phyloP scores from a whole-genome alignment of 1,140 invertebrate species.

The Conus betulinus region DNA sequence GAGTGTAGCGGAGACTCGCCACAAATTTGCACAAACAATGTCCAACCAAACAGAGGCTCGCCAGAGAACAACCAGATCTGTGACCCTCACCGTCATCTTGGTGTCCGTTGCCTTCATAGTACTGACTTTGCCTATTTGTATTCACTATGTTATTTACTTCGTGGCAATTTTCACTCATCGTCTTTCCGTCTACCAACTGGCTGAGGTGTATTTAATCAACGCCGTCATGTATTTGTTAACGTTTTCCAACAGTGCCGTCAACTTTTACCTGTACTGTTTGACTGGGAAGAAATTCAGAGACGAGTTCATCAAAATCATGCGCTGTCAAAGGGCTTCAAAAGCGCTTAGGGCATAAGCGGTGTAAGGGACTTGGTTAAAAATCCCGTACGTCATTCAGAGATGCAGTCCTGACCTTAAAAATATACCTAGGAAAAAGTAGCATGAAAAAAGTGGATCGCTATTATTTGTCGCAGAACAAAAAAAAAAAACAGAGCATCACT shows the following conservation, averaged over 20 bases:
- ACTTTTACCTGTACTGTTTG: not conserved
- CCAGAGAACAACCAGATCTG: not conserved
- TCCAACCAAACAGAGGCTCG: not conserved
- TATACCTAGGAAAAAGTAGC: no score
- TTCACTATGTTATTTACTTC: not conserved
- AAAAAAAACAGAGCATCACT: no score
- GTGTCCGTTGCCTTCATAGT: not conserved
- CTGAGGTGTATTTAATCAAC: not conserved
- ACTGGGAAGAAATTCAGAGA: not conserved
- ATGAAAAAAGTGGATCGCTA: no score
- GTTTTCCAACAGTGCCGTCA: not conserved
- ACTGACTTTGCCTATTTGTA: not conserved
- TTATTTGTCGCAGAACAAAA: no score
- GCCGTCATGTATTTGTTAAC: not conserved
- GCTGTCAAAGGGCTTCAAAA: not conserved
- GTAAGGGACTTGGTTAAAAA: no score
- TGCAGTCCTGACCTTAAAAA: no score
- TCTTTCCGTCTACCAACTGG: not conserved
- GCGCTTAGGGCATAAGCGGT: no score
- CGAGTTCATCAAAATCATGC: not conserved
- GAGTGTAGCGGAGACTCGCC: not conserved
- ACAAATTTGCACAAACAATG: not conserved
- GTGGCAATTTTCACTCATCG: not conserved
- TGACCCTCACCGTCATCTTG: constrained; percentile 1
- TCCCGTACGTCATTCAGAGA: no score